Evolutionary conservation across 2,888 invertebrate species (phyloP), one percentile per base, ranked within the genome.

Genomic region (Amphipoea lucens): DNA sequence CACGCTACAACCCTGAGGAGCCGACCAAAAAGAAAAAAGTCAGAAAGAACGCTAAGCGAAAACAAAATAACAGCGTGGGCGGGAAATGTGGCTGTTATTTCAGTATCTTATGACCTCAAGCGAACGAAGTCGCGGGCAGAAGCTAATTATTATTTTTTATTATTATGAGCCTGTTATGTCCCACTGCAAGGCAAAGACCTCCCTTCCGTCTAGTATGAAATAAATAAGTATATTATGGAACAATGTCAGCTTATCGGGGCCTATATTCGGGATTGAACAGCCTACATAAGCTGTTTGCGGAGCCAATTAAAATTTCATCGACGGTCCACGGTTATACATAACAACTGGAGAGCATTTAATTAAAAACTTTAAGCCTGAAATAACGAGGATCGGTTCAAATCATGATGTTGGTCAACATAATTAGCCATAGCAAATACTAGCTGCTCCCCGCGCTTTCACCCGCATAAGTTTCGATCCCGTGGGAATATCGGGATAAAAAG

Each of bases 341-440:
- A 63, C 60, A 69, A 73, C 60, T 66, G 45, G 40, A 65, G 14
- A 73, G 36, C 51, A 29, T 29, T 72, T 54, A 73, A 79, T 84
- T 82, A 70, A 82, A 79, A 84, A 73, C 69, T 79, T 84, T 69
- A n/a, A 63, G 29, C n/a, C 63, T 65, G 51, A 66, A 69, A 57
- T 48, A 65, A 70, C 60, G 42, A 20, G 42, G 36, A 40, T 71
- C 14, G 1, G 54, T 40, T 65, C 11, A 66, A 45, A 60, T 67
- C 42, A 82, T 76, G 17, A 65, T 29, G 29, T 65, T 20, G n/a
- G 45, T 45, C 17, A 67, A 54, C 62, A 45, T 74, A 29, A 68
- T 69, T 74, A 42, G 66, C 40, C 23, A 71, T 14, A 20, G 23
- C 36, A 36, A 62, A 79, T 45, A 51, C n/a, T 60, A 42, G 36